These are phyloP conservation scores for Siniperca knerii DNA, from an alignment of 2,113 vertebrate species.

Conservation along the genomic window DNA sequence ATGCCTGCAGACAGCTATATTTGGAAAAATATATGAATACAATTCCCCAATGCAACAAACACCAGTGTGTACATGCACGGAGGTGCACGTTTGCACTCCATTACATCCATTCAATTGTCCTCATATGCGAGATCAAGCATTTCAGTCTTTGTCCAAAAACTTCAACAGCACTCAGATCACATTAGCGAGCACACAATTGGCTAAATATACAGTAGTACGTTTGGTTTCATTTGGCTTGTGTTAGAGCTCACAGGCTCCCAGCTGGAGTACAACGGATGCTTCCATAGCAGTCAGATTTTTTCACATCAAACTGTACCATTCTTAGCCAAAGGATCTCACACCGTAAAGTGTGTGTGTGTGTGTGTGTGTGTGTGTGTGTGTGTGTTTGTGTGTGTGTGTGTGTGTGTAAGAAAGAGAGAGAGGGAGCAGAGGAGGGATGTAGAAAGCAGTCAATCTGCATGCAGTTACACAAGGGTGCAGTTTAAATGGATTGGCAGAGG, in stretches of 20 bases:
- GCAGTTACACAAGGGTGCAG: conserved; percentile 57
- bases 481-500: conserved; percentile 74
- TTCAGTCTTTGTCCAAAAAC: conserved; percentile 59
- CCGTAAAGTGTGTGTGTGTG: conserved; percentile 10
- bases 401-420: conserved; percentile 41
- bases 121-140: conserved; percentile 50
- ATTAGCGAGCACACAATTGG: conserved; percentile 55
- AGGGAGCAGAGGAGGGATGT: conserved; percentile 22
- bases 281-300: conserved; percentile 54
- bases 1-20: neutral
- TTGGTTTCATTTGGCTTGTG: conserved; percentile 66
- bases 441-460: conserved; percentile 63
- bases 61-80: neutral
- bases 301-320: conserved; percentile 60
- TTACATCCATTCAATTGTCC: conserved; percentile 47
- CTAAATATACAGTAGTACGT: conserved; percentile 48
- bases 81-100: conserved; percentile 34
- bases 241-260: conserved; percentile 53
- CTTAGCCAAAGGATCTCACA: conserved; percentile 50
- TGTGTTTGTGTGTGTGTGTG: neutral
- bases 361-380: conserved; percentile 10
- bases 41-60: conserved; percentile 8
- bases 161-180: conserved; percentile 55
- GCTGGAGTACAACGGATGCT: conserved; percentile 56
- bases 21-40: conserved; percentile 7